Evolutionary conservation across 2,888 invertebrate species (phyloP).

Genomic region (Sturmia bella): DNA sequence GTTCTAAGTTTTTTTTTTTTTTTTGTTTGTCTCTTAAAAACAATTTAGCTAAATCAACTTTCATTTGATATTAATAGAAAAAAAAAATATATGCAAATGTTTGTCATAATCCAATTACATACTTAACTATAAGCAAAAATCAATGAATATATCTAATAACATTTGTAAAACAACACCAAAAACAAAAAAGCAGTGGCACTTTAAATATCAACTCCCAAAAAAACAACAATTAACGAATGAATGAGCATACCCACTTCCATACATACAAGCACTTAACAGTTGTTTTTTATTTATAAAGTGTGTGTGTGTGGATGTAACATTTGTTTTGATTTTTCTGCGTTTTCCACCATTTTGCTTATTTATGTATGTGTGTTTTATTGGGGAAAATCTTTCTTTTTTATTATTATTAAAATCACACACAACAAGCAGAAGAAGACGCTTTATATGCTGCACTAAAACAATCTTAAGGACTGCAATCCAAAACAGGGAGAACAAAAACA

Average conservation of each 20-base stretch:
- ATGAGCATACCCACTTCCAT: constrained; percentile 1
- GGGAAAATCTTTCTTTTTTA: constrained; percentile 57
- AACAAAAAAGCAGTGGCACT: constrained; percentile 22
- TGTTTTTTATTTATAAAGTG: constrained; percentile 8
- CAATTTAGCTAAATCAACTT: constrained; percentile 36
- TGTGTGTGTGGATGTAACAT: constrained; percentile 30
- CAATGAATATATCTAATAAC: neutral
- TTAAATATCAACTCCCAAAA: constrained; percentile 26
- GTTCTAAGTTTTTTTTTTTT: constrained; percentile 10
- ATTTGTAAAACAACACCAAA: constrained; percentile 13
- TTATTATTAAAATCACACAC: constrained; percentile 17
- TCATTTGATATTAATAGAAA: constrained; percentile 27
- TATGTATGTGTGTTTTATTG: constrained; percentile 13
- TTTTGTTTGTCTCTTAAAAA: neutral
- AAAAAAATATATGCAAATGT: constrained; percentile 13
- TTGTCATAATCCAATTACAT: neutral
- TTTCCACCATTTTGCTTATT: constrained; percentile 36
- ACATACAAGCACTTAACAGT: constrained; percentile 37
- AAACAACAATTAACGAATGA: neutral
- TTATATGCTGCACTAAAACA: constrained; percentile 37
- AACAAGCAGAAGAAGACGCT: constrained; percentile 6
- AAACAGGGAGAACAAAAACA: constrained; percentile 17
- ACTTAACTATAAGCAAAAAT: neutral
- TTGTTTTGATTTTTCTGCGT: constrained; percentile 56
- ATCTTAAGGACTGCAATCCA: constrained; percentile 58